These are phyloP conservation scores for Xiphydria camelus DNA, from an alignment of 2,888 invertebrate genomes.

Conservation along the genomic window DNA sequence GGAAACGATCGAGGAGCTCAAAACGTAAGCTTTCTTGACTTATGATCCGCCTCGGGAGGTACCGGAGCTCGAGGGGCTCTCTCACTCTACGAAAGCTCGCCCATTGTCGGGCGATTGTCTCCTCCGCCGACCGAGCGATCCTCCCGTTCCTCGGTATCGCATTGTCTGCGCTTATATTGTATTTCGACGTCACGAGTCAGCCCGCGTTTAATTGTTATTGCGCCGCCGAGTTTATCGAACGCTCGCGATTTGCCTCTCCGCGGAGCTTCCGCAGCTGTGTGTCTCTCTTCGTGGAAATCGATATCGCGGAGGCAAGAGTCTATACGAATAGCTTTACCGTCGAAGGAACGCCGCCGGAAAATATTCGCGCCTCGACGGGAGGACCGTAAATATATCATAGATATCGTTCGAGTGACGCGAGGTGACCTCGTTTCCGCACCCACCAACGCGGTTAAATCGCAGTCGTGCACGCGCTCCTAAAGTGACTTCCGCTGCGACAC, in stretches of 20 bases:
- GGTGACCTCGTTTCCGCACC: too few relatives aligned
- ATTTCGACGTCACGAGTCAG: slow-evolving; percentile 37
- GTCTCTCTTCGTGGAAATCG: not conserved
- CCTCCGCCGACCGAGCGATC: slow-evolving; percentile 3
- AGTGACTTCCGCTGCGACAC: too few relatives aligned
- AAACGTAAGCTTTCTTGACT: slow-evolving; percentile 11
- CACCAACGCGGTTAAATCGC: too few relatives aligned
- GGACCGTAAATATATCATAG: too few relatives aligned
- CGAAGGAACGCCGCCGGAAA: too few relatives aligned
- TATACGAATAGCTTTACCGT: too few relatives aligned
- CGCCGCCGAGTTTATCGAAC: too few relatives aligned
- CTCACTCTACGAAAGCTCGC: slow-evolving; percentile 12
- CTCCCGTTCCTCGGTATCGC: slow-evolving; percentile 2
- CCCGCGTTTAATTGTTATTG: slow-evolving; percentile 39
- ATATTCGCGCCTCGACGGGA: too few relatives aligned
- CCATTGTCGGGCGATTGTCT: slow-evolving; percentile 12
- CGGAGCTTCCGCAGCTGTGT: not conserved
- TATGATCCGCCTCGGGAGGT: slow-evolving; percentile 7
- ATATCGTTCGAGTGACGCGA: too few relatives aligned
- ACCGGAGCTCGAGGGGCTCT: slow-evolving; percentile 6
- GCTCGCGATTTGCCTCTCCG: not conserved
- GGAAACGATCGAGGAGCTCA: not conserved
- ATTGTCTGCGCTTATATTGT: slow-evolving; percentile 40
- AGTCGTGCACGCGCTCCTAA: too few relatives aligned
- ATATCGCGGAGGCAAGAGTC: slow-evolving; percentile 17